These are phyloP conservation scores for Tachystola acroxantha DNA, from an alignment of 2,888 invertebrate genomes.

Conservation along the genomic window DNA sequence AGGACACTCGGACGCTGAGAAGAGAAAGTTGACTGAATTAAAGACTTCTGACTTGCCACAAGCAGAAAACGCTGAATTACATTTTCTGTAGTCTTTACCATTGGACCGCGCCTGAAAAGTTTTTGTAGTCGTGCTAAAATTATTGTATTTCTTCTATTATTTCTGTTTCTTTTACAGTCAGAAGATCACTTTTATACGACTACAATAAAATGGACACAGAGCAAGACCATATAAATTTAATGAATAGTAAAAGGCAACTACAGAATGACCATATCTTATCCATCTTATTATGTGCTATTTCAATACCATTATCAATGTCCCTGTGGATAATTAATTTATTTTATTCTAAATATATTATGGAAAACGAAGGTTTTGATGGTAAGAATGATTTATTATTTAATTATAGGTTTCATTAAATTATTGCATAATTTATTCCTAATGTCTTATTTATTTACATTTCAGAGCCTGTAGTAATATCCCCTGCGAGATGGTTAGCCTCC, in stretches of 20 bases:
- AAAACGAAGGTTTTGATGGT: conserved; percentile 76
- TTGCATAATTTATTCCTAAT: no score
- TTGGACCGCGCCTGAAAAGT: no score
- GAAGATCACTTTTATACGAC: no score
- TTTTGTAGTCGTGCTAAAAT: no score
- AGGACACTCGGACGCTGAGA: no score
- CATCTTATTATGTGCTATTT: conserved; percentile 81
- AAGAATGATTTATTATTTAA: conserved; percentile 17
- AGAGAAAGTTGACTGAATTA: no score
- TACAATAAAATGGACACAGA: conserved; percentile 15
- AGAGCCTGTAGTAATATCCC: conserved; percentile 80
- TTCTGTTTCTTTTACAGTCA: no score
- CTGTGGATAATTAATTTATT: conserved; percentile 86
- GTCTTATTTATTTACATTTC: conserved; percentile 33
- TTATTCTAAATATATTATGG: conserved; percentile 78
- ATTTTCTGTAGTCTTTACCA: no score
- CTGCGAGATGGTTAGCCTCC: conserved; percentile 82
- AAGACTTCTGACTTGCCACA: no score
- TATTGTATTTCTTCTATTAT: no score
- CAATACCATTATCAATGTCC: conserved; percentile 86
- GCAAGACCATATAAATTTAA: conserved; percentile 6
- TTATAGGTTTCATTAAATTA: no score
- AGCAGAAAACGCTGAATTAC: no score
- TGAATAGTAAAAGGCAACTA: conserved; percentile 20
- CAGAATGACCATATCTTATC: conserved; percentile 70